Conservation (phyloP, 2,888 invertebrate genomes). For the Drosophila anomelani region DNA sequence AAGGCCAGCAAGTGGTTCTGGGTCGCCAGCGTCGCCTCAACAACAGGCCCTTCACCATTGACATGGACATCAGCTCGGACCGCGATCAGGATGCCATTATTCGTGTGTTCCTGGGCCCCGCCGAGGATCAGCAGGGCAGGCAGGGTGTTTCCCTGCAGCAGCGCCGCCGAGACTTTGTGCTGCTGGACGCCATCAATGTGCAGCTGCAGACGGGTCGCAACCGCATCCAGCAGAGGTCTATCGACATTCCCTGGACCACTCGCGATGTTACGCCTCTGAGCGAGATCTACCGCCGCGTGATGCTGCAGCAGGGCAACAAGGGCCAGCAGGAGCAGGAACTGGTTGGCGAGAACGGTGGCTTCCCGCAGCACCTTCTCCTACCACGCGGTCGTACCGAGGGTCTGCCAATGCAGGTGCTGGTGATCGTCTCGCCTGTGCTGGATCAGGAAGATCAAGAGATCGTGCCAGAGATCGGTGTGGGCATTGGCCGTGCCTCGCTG, state of each 20-base stretch:
- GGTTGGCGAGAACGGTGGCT: slow-evolving; percentile 85
- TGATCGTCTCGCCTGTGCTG: slow-evolving; percentile 86
- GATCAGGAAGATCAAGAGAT: slow-evolving; percentile 25
- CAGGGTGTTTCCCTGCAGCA: slow-evolving; percentile 50
- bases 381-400: slow-evolving; percentile 88
- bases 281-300: slow-evolving; percentile 85
- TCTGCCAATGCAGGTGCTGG: slow-evolving; percentile 87
- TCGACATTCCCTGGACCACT: slow-evolving; percentile 84
- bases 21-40: slow-evolving; percentile 89
- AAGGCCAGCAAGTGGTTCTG: slow-evolving; percentile 71
- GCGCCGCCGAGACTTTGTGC: slow-evolving; percentile 87
- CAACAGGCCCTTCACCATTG: slow-evolving; percentile 88
- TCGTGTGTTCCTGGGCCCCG: slow-evolving; percentile 89
- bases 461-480: slow-evolving; percentile 56
- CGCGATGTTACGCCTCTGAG: slow-evolving; percentile 86
- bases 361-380: slow-evolving; percentile 87
- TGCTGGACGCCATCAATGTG: slow-evolving; percentile 87
- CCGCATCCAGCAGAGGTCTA: slow-evolving; percentile 73
- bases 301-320: slow-evolving; percentile 82
- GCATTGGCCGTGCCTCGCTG: slow-evolving; percentile 53
- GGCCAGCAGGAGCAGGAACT: slow-evolving; percentile 79
- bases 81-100: slow-evolving; percentile 86
- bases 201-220: slow-evolving; percentile 86
- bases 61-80: slow-evolving; percentile 87
- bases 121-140: slow-evolving; percentile 86